Conservation (phyloP, 1,140 invertebrate species). For the Drosophila santomea region DNA sequence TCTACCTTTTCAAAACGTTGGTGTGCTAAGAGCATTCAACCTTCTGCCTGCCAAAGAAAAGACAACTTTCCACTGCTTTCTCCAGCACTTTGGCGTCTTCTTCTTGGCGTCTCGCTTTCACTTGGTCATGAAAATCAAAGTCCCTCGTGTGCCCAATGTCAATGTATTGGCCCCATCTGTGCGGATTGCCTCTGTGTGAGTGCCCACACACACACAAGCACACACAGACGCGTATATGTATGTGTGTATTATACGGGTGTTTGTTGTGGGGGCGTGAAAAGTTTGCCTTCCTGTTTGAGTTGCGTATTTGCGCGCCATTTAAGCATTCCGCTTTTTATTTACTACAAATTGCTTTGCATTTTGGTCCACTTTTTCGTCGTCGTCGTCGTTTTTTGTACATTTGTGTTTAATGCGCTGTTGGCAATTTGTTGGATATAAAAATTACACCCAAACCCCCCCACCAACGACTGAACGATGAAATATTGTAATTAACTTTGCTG, state of each 20-base stretch:
- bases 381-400: slow-evolving; percentile 20
- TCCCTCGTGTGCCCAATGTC: slow-evolving; percentile 20
- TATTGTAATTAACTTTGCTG: slow-evolving; percentile 74
- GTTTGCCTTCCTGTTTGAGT: slow-evolving; percentile 53
- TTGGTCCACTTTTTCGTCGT: slow-evolving; percentile 25
- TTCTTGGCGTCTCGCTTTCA: slow-evolving; percentile 23
- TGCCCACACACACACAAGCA: background rate
- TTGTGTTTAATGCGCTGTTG: slow-evolving; percentile 49
- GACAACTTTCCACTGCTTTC: slow-evolving; percentile 13
- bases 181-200: slow-evolving; percentile 6
- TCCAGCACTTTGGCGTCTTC: slow-evolving; percentile 9
- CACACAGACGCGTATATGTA: background rate
- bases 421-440: slow-evolving; percentile 59
- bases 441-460: slow-evolving; percentile 6
- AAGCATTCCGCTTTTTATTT: slow-evolving; percentile 52
- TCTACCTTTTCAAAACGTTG: background rate
- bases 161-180: slow-evolving; percentile 30
- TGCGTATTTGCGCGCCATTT: slow-evolving; percentile 49
- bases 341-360: slow-evolving; percentile 63
- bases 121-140: slow-evolving; percentile 59
- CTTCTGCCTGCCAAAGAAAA: slow-evolving; percentile 8
- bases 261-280: slow-evolving; percentile 34
- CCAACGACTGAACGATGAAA: slow-evolving; percentile 45
- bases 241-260: slow-evolving; percentile 8
- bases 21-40: slow-evolving; percentile 26